phyloP scores from a whole-genome alignment of 64 coral and sea anemone genomes.

The Astreopora myriophthalma region DNA sequence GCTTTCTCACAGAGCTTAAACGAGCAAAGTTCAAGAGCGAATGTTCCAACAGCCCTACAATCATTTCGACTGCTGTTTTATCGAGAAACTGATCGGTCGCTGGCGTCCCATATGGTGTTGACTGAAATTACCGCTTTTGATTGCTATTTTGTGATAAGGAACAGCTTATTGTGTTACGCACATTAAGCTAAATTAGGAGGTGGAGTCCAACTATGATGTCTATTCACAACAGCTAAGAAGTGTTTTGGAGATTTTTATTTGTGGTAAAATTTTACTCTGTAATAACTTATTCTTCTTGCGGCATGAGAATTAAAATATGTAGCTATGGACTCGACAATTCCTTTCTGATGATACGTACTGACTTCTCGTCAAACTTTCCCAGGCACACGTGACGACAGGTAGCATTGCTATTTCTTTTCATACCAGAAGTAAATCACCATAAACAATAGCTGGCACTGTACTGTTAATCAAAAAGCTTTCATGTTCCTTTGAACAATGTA shows the following conservation, averaged over 20 bases:
- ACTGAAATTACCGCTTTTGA: slow-evolving; percentile 40
- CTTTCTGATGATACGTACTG: not conserved
- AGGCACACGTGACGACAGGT: not conserved
- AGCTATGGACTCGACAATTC: not conserved
- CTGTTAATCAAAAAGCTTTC: not conserved
- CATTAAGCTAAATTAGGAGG: slow-evolving; percentile 15
- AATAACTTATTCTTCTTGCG: not conserved
- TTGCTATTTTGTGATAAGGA: slow-evolving; percentile 24
- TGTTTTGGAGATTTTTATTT: slow-evolving; percentile 7
- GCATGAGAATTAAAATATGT: not conserved
- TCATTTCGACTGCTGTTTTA: not conserved
- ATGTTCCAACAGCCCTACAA: not conserved
- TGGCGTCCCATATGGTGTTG: slow-evolving; percentile 5
- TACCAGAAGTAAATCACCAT: not conserved
- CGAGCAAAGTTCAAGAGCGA: slow-evolving; percentile 23
- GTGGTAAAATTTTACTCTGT: not conserved
- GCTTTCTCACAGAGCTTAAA: not conserved
- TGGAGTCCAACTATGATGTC: slow-evolving; percentile 1
- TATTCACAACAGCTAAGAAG: not conserved
- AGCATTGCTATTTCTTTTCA: not conserved
- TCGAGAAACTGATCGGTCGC: not conserved
- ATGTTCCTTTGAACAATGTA: not conserved
- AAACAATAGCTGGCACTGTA: not conserved
- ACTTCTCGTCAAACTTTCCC: not conserved
- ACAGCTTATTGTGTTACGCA: slow-evolving; percentile 27